A percentile compares a stretch with the other conserved stretches of the same genome.
Conservation (phyloP, 2,797 vertebrate species). For the Sebastes aleutianus region DNA sequence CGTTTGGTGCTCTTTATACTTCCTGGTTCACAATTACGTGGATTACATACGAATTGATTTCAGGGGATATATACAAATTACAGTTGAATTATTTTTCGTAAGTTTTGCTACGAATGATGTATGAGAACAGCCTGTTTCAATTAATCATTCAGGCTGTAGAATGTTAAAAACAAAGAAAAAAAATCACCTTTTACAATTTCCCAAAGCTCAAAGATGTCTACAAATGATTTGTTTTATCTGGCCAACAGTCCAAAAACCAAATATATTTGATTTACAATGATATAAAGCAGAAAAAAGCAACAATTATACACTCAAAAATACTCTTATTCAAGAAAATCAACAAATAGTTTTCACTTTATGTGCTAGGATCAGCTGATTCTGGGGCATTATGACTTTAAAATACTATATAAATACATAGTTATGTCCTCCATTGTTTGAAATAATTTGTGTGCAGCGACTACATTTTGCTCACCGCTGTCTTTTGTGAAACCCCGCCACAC, state of each 20-base stretch:
- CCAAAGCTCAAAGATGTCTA: background rate
- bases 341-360: background rate
- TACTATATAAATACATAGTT: background rate
- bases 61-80: accelerated
- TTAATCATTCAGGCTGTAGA: background rate
- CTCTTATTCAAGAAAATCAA: background rate
- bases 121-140: background rate
- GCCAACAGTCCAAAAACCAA: background rate
- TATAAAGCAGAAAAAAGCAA: background rate
- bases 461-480: background rate
- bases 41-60: no score
- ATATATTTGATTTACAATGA: background rate
- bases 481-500: background rate
- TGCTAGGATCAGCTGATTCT: background rate
- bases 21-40: no score
- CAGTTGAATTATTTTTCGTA: no score
- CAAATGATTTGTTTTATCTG: background rate
- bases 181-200: background rate
- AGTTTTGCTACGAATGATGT: no score
- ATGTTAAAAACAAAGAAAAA: background rate
- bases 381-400: background rate
- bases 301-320: background rate
- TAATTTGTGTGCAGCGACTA: background rate
- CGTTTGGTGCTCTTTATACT: no score
- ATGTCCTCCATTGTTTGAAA: background rate